These are phyloP conservation scores for Pelecanus crispus DNA, from an alignment of 2,113 vertebrate species.

Conservation along the genomic window DNA sequence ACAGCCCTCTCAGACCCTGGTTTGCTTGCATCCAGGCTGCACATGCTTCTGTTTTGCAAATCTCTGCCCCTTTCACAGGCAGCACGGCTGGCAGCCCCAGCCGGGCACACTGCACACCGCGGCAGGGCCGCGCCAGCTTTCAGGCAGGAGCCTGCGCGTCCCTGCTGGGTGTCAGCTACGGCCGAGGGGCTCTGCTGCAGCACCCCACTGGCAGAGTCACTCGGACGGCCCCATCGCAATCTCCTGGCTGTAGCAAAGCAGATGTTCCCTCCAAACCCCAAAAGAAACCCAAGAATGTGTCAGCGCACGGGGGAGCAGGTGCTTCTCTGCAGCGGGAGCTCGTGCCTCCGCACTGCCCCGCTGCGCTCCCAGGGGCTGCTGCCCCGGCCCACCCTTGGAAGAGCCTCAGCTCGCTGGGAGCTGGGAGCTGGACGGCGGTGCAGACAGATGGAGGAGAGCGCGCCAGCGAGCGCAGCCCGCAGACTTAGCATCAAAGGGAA, in stretches of 20 bases:
- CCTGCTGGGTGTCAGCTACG: rapidly evolving
- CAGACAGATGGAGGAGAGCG: background rate
- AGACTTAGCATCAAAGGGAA: background rate
- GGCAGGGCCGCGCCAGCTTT: rapidly evolving
- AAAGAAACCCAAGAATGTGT: conserved; percentile 73
- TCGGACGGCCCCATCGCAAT: rapidly evolving
- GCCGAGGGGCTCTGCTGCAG: background rate
- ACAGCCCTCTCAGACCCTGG: background rate
- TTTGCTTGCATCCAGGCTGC: background rate
- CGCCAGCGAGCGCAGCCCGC: background rate
- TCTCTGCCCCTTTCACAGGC: background rate
- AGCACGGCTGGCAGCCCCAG: background rate
- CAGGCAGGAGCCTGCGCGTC: background rate
- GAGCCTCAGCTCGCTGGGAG: background rate
- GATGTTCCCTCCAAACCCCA: background rate
- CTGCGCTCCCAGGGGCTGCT: background rate
- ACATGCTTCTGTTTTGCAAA: rapidly evolving
- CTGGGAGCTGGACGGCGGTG: background rate
- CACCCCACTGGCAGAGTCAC: rapidly evolving
- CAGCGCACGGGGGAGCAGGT: conserved; percentile 67
- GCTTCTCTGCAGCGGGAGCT: conserved; percentile 69
- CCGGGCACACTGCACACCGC: rapidly evolving
- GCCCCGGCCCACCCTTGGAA: background rate
- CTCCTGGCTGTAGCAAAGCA: background rate
- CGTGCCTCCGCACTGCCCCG: background rate